phyloP scores from a whole-genome alignment of 2,888 invertebrate species.

The Alloplasta piceator region DNA sequence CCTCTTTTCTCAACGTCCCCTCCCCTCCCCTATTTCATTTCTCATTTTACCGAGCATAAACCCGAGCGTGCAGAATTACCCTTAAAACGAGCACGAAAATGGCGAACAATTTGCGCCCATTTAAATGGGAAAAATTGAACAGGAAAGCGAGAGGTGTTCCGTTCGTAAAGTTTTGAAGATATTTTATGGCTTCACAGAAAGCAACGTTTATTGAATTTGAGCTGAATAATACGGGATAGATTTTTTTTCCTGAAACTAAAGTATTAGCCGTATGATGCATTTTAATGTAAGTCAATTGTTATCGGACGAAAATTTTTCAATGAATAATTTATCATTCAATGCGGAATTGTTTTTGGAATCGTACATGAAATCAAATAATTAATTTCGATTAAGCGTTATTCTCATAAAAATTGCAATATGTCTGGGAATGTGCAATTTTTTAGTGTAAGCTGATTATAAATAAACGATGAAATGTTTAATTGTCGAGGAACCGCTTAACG shows the following conservation, averaged over 20 bases:
- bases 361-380: no score
- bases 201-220: slow-evolving; percentile 23
- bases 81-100: slow-evolving; percentile 58
- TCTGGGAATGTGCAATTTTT: slow-evolving; percentile 16
- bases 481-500: slow-evolving; percentile 67
- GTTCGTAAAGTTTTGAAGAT: slow-evolving; percentile 31
- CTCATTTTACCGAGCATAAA: slow-evolving; percentile 35
- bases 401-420: neutral
- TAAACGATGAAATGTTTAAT: slow-evolving; percentile 61
- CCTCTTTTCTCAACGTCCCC: neutral
- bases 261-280: no score
- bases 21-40: neutral
- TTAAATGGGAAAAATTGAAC: slow-evolving; percentile 51
- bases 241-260: no score
- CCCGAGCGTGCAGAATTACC: slow-evolving; percentile 55
- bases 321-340: no score
- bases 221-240: no score
- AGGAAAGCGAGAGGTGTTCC: slow-evolving; percentile 38
- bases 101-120: slow-evolving; percentile 44
- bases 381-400: no score
- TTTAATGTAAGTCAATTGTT: no score
- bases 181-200: slow-evolving; percentile 33
- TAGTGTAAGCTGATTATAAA: slow-evolving; percentile 65
- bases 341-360: no score
- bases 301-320: no score